A percentile compares a stretch with the other conserved stretches of the same genome.
Evolutionary conservation across 2,113 vertebrate species (phyloP).

Genomic region (Panurus biarmicus): DNA sequence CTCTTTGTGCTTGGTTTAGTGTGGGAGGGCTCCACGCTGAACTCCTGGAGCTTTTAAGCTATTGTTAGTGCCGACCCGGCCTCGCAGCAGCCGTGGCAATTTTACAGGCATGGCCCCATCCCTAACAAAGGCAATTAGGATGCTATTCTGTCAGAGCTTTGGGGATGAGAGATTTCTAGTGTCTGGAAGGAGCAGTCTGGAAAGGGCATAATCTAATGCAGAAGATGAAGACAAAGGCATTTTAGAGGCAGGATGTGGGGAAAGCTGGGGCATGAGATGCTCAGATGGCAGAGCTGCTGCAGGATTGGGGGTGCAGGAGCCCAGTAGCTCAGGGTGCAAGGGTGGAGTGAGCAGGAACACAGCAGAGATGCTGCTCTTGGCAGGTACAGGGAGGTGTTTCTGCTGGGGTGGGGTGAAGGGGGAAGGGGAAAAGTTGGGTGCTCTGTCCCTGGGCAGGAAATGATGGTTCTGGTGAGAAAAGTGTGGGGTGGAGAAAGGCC

Average conservation of each 20-base stretch:
- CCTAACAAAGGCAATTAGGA: constrained; percentile 34
- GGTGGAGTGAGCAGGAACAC: not conserved
- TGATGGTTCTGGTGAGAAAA: not conserved
- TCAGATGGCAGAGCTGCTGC: not conserved
- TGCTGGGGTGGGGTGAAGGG: not conserved
- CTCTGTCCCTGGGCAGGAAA: not conserved
- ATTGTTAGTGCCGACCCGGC: not conserved
- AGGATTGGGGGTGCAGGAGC: not conserved
- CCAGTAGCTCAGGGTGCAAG: not conserved
- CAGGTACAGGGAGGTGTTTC: not conserved
- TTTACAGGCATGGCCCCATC: not conserved
- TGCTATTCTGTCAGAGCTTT: constrained; percentile 3
- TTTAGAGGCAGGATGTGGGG: constrained; percentile 22
- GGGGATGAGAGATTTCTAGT: not conserved
- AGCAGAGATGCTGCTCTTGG: not conserved
- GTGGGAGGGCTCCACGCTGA: constrained; percentile 20
- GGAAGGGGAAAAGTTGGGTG: not conserved
- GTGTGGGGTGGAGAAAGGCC: not conserved
- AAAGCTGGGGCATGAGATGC: not conserved
- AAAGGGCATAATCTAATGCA: constrained; percentile 40
- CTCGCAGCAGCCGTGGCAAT: not conserved
- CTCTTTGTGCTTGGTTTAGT: constrained; percentile 25
- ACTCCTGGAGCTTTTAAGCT: constrained; percentile 15
- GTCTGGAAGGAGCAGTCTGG: constrained; percentile 27
- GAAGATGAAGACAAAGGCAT: constrained; percentile 35